phyloP scores from a whole-genome alignment of 2,797 vertebrate genomes.

The Cichlasoma orientale region DNA sequence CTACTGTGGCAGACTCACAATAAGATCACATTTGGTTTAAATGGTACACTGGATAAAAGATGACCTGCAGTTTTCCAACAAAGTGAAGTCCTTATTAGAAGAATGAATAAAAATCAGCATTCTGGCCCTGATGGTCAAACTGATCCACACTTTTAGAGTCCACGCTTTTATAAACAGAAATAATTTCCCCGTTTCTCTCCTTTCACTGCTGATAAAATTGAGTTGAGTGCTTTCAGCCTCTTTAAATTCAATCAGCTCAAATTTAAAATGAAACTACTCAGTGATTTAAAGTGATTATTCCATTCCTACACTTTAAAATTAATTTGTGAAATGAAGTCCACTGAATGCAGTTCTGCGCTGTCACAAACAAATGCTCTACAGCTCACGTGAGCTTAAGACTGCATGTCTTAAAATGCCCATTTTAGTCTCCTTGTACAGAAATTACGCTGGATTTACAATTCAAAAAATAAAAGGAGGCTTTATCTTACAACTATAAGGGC shows the following conservation, averaged over 20 bases:
- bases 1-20: background rate
- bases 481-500: background rate
- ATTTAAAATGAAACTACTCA: conserved; percentile 11
- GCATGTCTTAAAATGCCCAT: background rate
- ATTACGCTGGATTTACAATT: background rate
- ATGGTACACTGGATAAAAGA: background rate
- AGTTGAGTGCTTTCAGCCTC: background rate
- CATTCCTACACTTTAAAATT: background rate
- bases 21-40: background rate
- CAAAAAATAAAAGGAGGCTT: accelerated
- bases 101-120: background rate
- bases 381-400: background rate
- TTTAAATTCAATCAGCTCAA: conserved; percentile 7
- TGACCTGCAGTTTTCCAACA: background rate
- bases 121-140: background rate
- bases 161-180: background rate
- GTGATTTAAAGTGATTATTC: conserved; percentile 4
- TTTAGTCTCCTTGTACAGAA: background rate
- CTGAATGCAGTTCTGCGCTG: background rate
- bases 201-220: background rate
- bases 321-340: background rate
- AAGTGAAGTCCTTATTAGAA: background rate
- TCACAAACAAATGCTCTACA: background rate
- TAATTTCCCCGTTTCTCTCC: background rate
- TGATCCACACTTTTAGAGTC: background rate